These are phyloP conservation scores for Takifugu rubripes DNA, from an alignment of 2,797 vertebrate species.

Conservation along the genomic window DNA sequence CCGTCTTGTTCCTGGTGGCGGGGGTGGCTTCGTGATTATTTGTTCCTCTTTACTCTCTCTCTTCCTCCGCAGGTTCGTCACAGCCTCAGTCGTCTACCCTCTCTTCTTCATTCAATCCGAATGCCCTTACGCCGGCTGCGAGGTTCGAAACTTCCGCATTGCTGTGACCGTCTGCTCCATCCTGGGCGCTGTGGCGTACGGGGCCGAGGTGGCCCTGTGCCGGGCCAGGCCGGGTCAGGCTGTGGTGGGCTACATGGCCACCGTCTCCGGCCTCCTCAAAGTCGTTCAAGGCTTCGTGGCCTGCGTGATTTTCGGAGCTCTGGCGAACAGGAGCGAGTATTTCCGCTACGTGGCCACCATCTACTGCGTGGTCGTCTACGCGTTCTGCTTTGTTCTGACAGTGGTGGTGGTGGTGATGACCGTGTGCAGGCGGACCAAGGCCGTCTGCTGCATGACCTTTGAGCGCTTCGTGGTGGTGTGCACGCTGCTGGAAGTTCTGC, in stretches of 20 bases:
- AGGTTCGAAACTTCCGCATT: conserved; percentile 84
- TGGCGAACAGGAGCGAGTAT: conserved; percentile 83
- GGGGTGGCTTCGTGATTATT: too few species aligned
- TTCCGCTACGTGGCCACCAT: conserved; percentile 76
- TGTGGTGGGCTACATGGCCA: conserved; percentile 90
- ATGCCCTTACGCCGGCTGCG: conserved; percentile 81
- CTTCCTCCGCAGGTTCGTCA: conserved; percentile 66
- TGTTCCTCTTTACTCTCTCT: conserved; percentile 3
- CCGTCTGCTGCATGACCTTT: conserved; percentile 79
- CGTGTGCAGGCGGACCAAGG: conserved; percentile 76
- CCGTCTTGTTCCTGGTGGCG: too few species aligned
- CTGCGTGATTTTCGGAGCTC: conserved; percentile 86
- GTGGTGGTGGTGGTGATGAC: conserved; percentile 81
- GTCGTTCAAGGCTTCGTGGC: conserved; percentile 89
- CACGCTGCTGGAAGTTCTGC: conserved; percentile 82
- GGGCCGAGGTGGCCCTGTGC: conserved; percentile 81
- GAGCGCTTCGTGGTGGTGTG: conserved; percentile 84
- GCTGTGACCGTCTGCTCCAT: conserved; percentile 85
- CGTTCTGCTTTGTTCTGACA: conserved; percentile 80
- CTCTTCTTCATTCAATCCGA: conserved; percentile 80
- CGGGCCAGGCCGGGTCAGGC: conserved; percentile 81
- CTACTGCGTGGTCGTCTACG: conserved; percentile 88
- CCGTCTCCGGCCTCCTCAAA: conserved; percentile 86
- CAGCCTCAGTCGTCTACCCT: conserved; percentile 85
- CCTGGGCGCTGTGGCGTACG: conserved; percentile 77